These are phyloP conservation scores for Blastomussa wellsi DNA, from an alignment of 92 coral and sea anemone genomes.

Conservation along the genomic window DNA sequence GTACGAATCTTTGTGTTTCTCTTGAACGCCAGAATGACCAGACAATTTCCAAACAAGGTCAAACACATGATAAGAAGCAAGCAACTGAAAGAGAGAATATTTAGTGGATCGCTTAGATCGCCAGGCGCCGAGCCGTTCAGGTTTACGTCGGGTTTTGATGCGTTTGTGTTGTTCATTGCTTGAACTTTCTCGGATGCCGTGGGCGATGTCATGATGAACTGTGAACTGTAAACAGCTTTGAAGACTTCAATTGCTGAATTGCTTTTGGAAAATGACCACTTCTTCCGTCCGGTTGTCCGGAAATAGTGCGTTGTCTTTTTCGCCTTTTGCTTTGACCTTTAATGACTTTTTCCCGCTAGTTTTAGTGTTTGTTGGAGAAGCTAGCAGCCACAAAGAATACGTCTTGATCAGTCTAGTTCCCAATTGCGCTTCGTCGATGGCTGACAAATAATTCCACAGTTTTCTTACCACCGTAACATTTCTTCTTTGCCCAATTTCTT, in stretches of 20 bases:
- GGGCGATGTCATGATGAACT: constrained; percentile 6
- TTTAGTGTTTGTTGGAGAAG: background rate
- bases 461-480: background rate
- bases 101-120: constrained; percentile 52
- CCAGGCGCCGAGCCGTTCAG: constrained; percentile 5
- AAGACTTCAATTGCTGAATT: constrained; percentile 6
- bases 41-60: constrained; percentile 79
- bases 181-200: background rate
- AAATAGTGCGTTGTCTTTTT: background rate
- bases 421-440: background rate
- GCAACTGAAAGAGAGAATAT: constrained; percentile 69
- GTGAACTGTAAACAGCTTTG: background rate
- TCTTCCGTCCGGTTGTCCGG: background rate
- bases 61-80: constrained; percentile 64
- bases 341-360: background rate
- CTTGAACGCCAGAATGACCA: constrained; percentile 85
- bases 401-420: background rate
- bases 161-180: constrained; percentile 9
- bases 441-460: background rate
- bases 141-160: background rate
- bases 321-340: background rate
- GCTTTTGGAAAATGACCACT: background rate
- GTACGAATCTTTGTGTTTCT: constrained; percentile 76
- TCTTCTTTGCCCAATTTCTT: background rate
- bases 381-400: background rate